A percentile compares a stretch with the other conserved stretches of the same genome.
These are phyloP conservation scores for Puma concolor DNA, from an alignment of 2,113 vertebrate species.

Conservation along the genomic window DNA sequence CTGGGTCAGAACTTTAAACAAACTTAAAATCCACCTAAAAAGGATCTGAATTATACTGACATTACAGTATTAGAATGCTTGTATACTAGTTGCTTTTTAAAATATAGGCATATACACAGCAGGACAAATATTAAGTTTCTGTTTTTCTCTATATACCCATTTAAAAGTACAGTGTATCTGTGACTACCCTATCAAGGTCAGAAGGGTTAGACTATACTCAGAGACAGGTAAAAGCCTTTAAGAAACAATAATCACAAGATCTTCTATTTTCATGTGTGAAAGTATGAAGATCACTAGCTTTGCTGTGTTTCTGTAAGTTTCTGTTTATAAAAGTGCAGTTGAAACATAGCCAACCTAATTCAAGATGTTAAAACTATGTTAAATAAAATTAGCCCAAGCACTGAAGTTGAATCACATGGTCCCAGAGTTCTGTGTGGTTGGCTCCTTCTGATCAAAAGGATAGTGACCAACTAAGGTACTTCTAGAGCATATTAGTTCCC, in stretches of 20 bases:
- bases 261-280: background rate
- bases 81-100: background rate
- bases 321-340: background rate
- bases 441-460: background rate
- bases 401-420: background rate
- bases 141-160: conserved; percentile 27
- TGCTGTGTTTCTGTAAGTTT: background rate
- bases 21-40: background rate
- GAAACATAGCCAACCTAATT: conserved; percentile 22
- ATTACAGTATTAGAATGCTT: conserved; percentile 2
- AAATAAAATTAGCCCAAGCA: background rate
- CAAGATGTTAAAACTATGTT: conserved; percentile 8
- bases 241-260: background rate
- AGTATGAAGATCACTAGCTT: background rate
- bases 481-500: background rate
- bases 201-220: conserved; percentile 17
- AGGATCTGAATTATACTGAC: background rate
- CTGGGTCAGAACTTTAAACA: background rate
- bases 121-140: background rate
- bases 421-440: background rate
- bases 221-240: background rate
- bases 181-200: conserved; percentile 1
- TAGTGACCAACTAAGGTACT: background rate
- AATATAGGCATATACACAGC: background rate
- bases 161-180: background rate